Base-by-base conservation (phyloP, 2,888 invertebrate species). In the Ligdia adustata region DNA sequence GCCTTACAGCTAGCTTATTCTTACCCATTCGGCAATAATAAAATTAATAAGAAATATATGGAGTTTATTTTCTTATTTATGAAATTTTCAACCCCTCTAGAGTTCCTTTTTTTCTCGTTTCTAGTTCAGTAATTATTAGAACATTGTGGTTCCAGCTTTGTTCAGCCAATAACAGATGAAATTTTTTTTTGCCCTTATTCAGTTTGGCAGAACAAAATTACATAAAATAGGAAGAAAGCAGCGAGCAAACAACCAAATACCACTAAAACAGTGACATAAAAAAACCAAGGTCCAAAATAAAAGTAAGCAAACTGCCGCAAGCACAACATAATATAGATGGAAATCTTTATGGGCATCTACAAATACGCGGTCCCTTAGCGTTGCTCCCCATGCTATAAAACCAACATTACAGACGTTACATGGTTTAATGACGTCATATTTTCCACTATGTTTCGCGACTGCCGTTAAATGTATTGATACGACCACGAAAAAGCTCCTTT, bases 351-450 rank as follows among this genome's bases (percentile, higher is more conserved):
- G 53, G 37, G 57, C 54, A 52, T 52, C 52, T 54, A 59, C 59
- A 60, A 60, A 60, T 57, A 60, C 57, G 33, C 43, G 47, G 55
- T 57, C 60, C 55, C 60, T 43, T 57, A 49, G 41, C 48, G 48
- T 44, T 37, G 47, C 56, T 51, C 60, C 62, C 53, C 49, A 43
- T 46, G 55, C 60, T 66, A 69, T 76, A 72, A 77, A 74, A 70
- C 63, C 57, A 54, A 57, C 66, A 64, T 71, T 64, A 65, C 62
- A 53, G 58, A 60, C 66, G 62, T 58, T 66, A 55, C 52, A 58
- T 57, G 54, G 56, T 71, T 75, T 73, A 72, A 78, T 71, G 69
- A 65, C 65, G 62, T 64, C 64, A 73, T 71, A 73, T 72, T 72
- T 74, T 71, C 67, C 69, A 69, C 64, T 66, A 69, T 72, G 66